Conservation (phyloP, 1,140 invertebrate genomes). For the Drosophila elegans region DNA sequence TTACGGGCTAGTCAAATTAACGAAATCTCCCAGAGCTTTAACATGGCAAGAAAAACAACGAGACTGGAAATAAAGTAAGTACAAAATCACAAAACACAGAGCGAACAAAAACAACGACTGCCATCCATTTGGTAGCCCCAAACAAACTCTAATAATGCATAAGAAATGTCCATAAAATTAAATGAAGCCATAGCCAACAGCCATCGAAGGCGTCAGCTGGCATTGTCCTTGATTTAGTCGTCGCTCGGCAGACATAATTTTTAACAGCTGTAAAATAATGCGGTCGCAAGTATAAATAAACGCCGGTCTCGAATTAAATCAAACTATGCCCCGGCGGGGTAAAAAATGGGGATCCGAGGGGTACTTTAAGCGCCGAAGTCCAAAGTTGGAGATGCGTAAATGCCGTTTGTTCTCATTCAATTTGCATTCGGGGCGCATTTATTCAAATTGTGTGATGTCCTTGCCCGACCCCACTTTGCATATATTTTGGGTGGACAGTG, state of each 20-base stretch:
- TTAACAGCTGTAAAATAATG: constrained; percentile 82
- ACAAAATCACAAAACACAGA: constrained; percentile 24
- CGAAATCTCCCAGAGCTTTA: constrained; percentile 40
- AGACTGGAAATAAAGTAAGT: constrained; percentile 27
- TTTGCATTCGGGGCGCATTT: constrained; percentile 78
- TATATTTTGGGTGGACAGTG: constrained; percentile 59
- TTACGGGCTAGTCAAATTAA: constrained; percentile 23
- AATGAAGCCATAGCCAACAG: constrained; percentile 19
- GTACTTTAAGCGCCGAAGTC: constrained; percentile 13
- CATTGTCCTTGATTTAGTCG: constrained; percentile 63
- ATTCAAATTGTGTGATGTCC: constrained; percentile 76
- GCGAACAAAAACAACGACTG: constrained; percentile 25
- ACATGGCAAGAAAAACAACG: constrained; percentile 7
- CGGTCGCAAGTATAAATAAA: constrained; percentile 78
- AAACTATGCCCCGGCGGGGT: constrained; percentile 55
- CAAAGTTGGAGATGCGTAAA: constrained; percentile 63
- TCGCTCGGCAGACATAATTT: constrained; percentile 56
- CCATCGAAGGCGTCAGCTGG: constrained; percentile 28
- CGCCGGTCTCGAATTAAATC: constrained; percentile 69
- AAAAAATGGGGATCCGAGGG: not conserved
- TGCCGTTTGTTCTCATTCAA: constrained; percentile 77
- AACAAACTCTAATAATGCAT: constrained; percentile 43
- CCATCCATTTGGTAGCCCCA: constrained; percentile 3
- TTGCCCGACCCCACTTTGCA: constrained; percentile 68
- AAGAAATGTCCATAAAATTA: constrained; percentile 38